Evolutionary conservation across 2,888 invertebrate species (phyloP), one percentile per base, ranked within the genome.

Genomic region (Alcis repandata): DNA sequence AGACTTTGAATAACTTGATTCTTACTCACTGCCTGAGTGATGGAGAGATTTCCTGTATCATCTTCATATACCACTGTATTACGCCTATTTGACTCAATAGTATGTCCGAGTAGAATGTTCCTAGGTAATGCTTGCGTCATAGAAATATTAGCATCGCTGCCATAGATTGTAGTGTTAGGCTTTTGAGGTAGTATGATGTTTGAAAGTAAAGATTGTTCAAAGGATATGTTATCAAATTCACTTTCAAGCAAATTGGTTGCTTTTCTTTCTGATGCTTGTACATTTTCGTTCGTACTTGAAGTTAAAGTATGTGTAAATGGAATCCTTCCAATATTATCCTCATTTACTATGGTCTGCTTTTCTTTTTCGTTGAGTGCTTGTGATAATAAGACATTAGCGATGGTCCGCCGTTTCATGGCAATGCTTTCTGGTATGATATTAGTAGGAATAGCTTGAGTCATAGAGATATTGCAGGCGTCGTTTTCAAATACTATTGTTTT

Each of bases 201-300:
- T 0, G 72, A 60, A n/a, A 82, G 72, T 19, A 85, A 52, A 2
- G 74, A 76, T 72, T 84, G 75, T 0, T 83, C 81, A 13, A 84
- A 63, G 9, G 82, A 83, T n/a, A 84, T 70, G 49, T 83, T 68
- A 0, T 75, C 76, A 19, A 67, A 52, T 11, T 79, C 75, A 41
- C 72, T 68, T 22, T 76, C 74, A 58, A 68, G 74, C 4, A 70
- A 56, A n/a, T 75, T 56, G 1, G 76, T 75, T 56, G 76, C 74
- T 60, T 57, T 75, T 32, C 63, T 64, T 67, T 68, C 22, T 46
- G 22, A 70, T 33, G 41, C 48, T 20, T 22, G 7, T 2, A 13
- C 17, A 43, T 66, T 53, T 40, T 53, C 45, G 17, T 52, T 52
- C 9, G 40, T 58, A 58, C 70, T 69, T 8, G 57, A 22, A 9